These are phyloP conservation scores for Platichthys flesus DNA, from an alignment of 2,113 vertebrate genomes.

Conservation along the genomic window DNA sequence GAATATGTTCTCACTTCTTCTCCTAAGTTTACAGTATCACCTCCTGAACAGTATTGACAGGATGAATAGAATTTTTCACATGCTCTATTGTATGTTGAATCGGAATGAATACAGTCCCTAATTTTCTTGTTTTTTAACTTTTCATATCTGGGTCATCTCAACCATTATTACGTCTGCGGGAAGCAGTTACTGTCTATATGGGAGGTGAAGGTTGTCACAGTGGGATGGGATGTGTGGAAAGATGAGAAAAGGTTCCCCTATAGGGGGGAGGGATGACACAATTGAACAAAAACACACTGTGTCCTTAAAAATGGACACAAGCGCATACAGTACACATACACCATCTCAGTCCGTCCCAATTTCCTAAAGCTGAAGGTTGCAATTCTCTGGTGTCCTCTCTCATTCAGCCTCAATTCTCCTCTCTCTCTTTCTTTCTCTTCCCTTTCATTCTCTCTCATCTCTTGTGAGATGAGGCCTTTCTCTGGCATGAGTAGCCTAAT, in stretches of 20 bases:
- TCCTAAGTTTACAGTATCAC: slow-evolving; percentile 51
- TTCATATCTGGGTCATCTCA: slow-evolving; percentile 37
- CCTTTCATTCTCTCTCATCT: slow-evolving; percentile 77
- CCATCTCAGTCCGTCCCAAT: slow-evolving; percentile 81
- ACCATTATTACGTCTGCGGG: slow-evolving; percentile 43
- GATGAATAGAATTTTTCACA: slow-evolving; percentile 36
- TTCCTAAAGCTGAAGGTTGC: slow-evolving; percentile 84
- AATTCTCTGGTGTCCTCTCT: slow-evolving; percentile 74
- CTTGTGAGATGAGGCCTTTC: slow-evolving; percentile 87
- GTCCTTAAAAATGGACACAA: slow-evolving; percentile 48
- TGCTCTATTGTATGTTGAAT: slow-evolving; percentile 44
- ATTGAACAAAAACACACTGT: slow-evolving; percentile 64
- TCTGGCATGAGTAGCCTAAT: slow-evolving; percentile 73
- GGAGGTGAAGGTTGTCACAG: slow-evolving; percentile 50
- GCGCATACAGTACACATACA: slow-evolving; percentile 61
- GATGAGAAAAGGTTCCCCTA: slow-evolving; percentile 79
- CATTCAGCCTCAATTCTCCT: slow-evolving; percentile 75
- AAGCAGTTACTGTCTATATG: slow-evolving; percentile 40
- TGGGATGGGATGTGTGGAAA: slow-evolving; percentile 58
- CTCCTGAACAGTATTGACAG: slow-evolving; percentile 32
- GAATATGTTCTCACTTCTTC: slow-evolving; percentile 36
- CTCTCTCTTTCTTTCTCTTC: slow-evolving; percentile 63
- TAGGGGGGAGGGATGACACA: slow-evolving; percentile 79
- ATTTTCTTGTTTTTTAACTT: slow-evolving; percentile 47
- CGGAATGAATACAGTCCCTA: slow-evolving; percentile 29